A percentile compares a stretch with the other conserved stretches of the same genome.
Conservation (phyloP, 2,797 vertebrate species). For the Oreortyx pictus region DNA sequence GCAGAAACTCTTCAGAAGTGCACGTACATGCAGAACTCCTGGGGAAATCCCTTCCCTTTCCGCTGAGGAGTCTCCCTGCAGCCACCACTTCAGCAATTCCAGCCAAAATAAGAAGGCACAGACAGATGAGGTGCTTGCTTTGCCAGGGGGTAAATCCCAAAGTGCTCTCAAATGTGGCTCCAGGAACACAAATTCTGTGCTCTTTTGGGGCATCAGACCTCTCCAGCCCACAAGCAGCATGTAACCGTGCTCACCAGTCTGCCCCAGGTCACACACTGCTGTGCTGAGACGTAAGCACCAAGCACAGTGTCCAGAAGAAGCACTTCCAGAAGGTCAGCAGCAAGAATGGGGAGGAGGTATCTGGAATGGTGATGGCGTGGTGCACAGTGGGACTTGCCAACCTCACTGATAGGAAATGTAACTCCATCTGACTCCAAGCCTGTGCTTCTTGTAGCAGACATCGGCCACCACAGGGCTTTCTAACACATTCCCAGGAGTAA, state of each 20-base stretch:
- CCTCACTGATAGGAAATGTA: not conserved
- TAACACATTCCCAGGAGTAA: not conserved
- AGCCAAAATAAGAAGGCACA: not conserved
- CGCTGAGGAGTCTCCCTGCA: not conserved
- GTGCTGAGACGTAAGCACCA: not conserved
- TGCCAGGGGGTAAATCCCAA: not conserved
- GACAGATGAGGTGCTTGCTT: not conserved
- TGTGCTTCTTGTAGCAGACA: not conserved
- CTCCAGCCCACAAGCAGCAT: not conserved
- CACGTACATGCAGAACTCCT: not conserved
- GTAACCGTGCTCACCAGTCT: not conserved
- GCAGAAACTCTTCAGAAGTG: not conserved
- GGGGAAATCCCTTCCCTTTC: not conserved
- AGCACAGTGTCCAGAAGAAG: not conserved
- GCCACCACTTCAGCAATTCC: not conserved
- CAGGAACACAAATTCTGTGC: not conserved
- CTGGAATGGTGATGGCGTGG: not conserved
- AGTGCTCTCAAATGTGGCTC: rapidly evolving
- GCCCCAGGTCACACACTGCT: not conserved
- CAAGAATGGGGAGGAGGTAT: too few relatives aligned
- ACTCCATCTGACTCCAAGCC: not conserved
- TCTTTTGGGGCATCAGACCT: not conserved
- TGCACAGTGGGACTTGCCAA: not conserved
- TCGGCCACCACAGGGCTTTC: not conserved
- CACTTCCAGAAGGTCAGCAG: not conserved